Evolutionary conservation across 2,888 invertebrate genomes (phyloP), one percentile per base, ranked within the genome.

Genomic region (Ectemnius continuus): DNA sequence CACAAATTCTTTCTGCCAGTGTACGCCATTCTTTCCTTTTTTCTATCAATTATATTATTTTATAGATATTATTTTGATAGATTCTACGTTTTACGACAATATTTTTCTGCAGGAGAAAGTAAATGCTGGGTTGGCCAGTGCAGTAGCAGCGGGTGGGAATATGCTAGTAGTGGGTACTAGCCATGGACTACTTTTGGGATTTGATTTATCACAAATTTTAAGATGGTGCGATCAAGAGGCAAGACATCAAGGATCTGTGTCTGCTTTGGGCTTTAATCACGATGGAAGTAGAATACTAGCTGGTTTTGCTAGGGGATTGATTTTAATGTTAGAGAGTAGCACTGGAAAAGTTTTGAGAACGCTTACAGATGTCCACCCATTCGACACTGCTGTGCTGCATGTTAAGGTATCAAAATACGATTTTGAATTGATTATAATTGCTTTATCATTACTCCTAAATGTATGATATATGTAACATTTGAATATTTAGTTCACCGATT

Each of bases 151-250:
- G 4, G 93, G 93, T 79, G 92, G 94, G 8, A 95, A 95, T 67
- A 94, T 95, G 91, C 94, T 98, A 76, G 96, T 96, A n/a, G 94
- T 98, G 45, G 99, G 99, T 48, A 99, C 98, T 45, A 97, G 98
- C 28, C 97, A 98, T 91, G 98, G 99, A 0, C 94, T 97, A 82
- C 94, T 98, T 67, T 92, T 99, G 36, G 95, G 97, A 67, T 97
- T 97, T 91, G 96, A 97, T 92, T 92, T 94, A 63, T 94, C 96
- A 57, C 98, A 98, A 91, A 96, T 96, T 11, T 91, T 98, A 79
- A 94, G 97, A 88, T 98, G 97, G 97, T 98, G 97, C 79, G 95
- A 95, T 86, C 92, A 95, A 81, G 95, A 95, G 78, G 94, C 95
- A 58, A 92, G 92, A 61, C 94, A 95, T 84, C 94, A 95, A 88